phyloP scores from a whole-genome alignment of 1,140 invertebrate genomes.

The Oreohelix idahoensis region DNA sequence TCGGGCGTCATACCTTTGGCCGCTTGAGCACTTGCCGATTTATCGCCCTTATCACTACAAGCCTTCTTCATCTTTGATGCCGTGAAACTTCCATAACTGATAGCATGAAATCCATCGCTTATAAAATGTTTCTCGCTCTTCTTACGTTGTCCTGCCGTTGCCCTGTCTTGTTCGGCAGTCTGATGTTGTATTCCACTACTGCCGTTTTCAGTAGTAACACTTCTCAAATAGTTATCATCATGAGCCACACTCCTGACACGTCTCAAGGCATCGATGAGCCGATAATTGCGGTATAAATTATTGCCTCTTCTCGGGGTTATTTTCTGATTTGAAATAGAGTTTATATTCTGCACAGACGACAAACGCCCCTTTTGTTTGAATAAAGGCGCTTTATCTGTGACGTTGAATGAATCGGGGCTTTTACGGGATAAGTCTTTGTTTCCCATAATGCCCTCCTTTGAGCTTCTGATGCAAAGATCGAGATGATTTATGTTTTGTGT shows the following conservation, averaged over 20 bases:
- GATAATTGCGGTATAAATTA: neutral
- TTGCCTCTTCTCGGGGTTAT: neutral
- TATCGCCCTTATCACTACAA: neutral
- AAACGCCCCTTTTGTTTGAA: neutral
- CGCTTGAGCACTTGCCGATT: neutral
- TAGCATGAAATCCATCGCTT: neutral
- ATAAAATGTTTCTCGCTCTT: neutral
- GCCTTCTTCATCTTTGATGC: neutral
- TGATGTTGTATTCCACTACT: neutral
- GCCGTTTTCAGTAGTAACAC: neutral
- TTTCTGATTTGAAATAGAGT: neutral
- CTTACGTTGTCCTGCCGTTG: neutral
- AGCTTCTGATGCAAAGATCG: constrained; percentile 22
- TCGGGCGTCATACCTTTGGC: neutral
- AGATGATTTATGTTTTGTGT: neutral
- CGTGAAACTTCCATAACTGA: neutral
- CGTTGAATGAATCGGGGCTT: constrained; percentile 13
- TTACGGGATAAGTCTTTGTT: neutral
- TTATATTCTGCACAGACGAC: neutral
- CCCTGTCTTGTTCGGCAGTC: neutral
- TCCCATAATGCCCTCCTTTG: neutral
- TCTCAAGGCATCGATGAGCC: neutral
- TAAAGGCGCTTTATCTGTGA: neutral
- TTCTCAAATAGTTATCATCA: neutral
- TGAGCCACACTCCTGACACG: neutral